phyloP scores from a whole-genome alignment of 2,113 vertebrate species.

The Ictalurus punctatus region DNA sequence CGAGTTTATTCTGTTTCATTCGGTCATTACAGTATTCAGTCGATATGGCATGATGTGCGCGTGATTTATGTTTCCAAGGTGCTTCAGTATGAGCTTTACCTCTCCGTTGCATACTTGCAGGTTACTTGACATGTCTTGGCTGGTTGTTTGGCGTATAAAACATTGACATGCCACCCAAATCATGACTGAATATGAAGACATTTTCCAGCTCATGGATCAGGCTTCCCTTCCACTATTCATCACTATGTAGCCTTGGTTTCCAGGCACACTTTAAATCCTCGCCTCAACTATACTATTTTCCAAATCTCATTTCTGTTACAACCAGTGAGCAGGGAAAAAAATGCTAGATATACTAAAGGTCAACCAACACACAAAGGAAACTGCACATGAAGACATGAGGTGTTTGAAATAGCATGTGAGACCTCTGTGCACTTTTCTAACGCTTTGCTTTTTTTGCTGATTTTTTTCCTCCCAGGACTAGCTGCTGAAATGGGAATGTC shows the following conservation, averaged over 20 bases:
- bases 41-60: background rate
- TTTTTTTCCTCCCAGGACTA: conserved; percentile 72
- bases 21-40: background rate
- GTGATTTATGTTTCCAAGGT: conserved; percentile 1
- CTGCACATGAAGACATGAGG: background rate
- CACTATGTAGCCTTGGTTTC: background rate
- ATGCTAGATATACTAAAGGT: background rate
- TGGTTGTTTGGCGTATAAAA: background rate
- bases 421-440: conserved; percentile 12
- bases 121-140: background rate
- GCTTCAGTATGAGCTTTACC: background rate
- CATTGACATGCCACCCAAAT: background rate
- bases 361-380: background rate
- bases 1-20: background rate
- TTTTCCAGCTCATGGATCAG: background rate
- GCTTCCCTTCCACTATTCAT: conserved; percentile 9
- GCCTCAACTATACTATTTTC: background rate
- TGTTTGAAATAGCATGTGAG: conserved; percentile 12
- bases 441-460: background rate
- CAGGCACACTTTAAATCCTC: background rate
- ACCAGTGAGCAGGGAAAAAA: background rate
- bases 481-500: conserved; percentile 66
- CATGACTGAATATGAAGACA: background rate
- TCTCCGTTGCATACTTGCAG: background rate
- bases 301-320: conserved; percentile 2